phyloP scores from a whole-genome alignment of 2,888 invertebrate species.

The Adelognathus sp. region DNA sequence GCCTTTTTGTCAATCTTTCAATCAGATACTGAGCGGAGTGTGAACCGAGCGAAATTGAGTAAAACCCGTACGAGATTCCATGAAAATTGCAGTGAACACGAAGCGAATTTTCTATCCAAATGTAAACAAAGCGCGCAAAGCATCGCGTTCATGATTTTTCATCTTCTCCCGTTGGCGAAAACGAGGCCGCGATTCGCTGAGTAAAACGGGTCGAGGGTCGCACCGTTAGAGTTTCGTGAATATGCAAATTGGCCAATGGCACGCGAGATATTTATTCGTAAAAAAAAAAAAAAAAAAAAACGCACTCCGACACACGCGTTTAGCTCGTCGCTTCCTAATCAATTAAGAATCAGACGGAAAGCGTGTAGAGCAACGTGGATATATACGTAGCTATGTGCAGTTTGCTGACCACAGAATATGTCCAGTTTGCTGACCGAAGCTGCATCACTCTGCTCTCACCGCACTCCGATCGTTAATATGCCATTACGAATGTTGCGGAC shows the following conservation, averaged over 20 bases:
- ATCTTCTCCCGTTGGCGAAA: constrained; percentile 3
- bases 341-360: too few relatives aligned
- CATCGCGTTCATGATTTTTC: background rate
- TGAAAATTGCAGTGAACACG: background rate
- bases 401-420: too few relatives aligned
- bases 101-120: background rate
- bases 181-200: constrained; percentile 14
- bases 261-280: too few relatives aligned
- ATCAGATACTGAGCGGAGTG: too few relatives aligned
- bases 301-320: too few relatives aligned
- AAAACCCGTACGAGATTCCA: background rate
- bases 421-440: background rate
- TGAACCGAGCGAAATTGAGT: background rate
- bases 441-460: background rate
- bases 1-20: too few relatives aligned
- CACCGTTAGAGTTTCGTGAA: too few relatives aligned
- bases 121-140: too few relatives aligned
- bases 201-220: constrained; percentile 30
- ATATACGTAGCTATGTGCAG: too few relatives aligned
- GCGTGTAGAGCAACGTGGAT: too few relatives aligned
- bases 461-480: constrained; percentile 21
- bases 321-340: too few relatives aligned
- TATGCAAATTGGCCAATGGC: too few relatives aligned
- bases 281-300: background rate
- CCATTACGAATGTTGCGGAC: background rate